Evolutionary conservation across 2,888 invertebrate species (phyloP).

Genomic region (Tribolium freemani): DNA sequence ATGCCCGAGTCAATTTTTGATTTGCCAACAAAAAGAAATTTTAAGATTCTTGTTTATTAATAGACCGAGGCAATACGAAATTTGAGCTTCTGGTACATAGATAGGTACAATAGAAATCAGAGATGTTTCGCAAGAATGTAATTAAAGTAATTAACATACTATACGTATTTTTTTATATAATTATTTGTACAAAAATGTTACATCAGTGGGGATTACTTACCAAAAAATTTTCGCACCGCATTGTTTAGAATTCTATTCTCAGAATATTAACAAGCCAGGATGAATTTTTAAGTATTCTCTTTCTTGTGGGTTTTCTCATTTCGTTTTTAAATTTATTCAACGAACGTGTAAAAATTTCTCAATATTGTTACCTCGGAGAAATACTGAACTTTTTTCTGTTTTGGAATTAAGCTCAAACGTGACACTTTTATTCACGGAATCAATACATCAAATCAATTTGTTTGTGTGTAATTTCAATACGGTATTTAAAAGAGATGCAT

Average conservation of each 20-base stretch:
- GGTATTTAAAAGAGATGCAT: background rate
- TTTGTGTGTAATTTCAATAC: constrained; percentile 10
- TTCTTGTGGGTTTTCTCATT: constrained; percentile 14
- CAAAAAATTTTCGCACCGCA: background rate
- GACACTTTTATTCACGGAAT: background rate
- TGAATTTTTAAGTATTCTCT: constrained; percentile 1
- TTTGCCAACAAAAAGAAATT: constrained; percentile 3
- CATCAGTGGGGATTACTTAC: background rate
- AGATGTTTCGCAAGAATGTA: background rate
- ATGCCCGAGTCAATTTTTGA: background rate
- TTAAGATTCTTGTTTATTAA: constrained; percentile 13
- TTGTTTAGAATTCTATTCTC: background rate
- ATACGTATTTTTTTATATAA: background rate
- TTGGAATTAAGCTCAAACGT: constrained; percentile 16
- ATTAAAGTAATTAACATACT: background rate
- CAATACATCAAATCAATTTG: constrained; percentile 16
- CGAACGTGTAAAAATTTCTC: constrained; percentile 17
- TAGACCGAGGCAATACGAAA: constrained; percentile 15
- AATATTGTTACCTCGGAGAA: constrained; percentile 8
- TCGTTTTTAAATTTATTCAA: constrained; percentile 16
- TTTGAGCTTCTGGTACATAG: background rate
- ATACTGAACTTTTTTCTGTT: background rate
- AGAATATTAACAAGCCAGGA: background rate
- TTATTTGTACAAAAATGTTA: background rate
- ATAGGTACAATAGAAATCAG: background rate